Evolutionary conservation across 2,113 vertebrate genomes (phyloP).

Genomic region (Gobius niger): DNA sequence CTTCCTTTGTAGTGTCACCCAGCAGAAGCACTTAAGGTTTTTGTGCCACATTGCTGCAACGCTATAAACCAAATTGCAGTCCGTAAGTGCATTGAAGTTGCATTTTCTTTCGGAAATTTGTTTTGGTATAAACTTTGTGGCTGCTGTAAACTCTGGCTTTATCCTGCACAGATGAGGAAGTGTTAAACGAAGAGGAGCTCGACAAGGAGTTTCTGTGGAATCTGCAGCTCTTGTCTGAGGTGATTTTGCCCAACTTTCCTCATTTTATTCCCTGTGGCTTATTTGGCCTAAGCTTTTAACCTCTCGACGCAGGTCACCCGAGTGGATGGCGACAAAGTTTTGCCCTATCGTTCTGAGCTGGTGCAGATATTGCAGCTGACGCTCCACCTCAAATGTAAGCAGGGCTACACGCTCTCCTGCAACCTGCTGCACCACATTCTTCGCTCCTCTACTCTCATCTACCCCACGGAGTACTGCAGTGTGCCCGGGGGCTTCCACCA

Average conservation of each 20-base stretch:
- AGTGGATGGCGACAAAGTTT: conserved; percentile 93
- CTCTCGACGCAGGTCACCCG: conserved; percentile 84
- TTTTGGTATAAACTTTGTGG: neutral
- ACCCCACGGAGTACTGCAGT: conserved; percentile 98
- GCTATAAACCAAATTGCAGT: conserved; percentile 91
- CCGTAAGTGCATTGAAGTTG: conserved; percentile 81
- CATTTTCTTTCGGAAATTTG: neutral
- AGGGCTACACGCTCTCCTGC: conserved; percentile 95
- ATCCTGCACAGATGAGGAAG: conserved; percentile 88
- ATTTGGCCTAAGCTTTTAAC: neutral
- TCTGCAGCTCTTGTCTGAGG: conserved; percentile 96
- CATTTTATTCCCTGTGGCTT: neutral
- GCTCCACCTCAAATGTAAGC: conserved; percentile 92
- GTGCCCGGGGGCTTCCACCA: conserved; percentile 93
- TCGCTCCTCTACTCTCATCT: conserved; percentile 91
- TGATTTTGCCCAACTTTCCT: conserved; percentile 52
- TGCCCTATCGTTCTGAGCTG: conserved; percentile 88
- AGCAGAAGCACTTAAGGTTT: conserved; percentile 89
- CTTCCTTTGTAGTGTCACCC: conserved; percentile 86
- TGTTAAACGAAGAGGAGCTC: conserved; percentile 91
- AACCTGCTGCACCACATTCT: conserved; percentile 96
- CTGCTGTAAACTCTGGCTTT: conserved; percentile 13
- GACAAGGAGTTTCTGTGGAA: conserved; percentile 98
- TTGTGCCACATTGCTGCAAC: conserved; percentile 94
- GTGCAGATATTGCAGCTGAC: conserved; percentile 91